Base-by-base conservation (phyloP, 2,888 invertebrate species). In the Thera britannica region DNA sequence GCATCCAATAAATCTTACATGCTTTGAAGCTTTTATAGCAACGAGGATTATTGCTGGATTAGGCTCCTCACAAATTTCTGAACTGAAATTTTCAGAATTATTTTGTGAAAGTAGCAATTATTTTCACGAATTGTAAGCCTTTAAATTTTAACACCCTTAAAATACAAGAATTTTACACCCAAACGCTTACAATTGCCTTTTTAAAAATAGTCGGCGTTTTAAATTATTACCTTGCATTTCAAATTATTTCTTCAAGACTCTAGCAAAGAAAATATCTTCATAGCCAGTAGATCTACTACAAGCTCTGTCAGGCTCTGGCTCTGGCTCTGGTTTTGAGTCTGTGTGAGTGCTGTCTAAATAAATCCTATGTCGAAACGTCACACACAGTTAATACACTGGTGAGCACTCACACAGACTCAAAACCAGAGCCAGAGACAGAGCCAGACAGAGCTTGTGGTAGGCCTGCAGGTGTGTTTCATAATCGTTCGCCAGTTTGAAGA, bases 1-100 rank as follows among this genome's bases (percentile, higher is more conserved):
- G 65, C 65, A 72, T 66, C 73, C 67, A 55, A 73, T 76, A 77
- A 76, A 68, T 60, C 49, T 38, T 54, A 52, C 61, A 55, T 23
- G n/a, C 54, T 58, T 67, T 52, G 52, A 64, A 52, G 68, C 6
- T 64, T 51, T 51, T 51, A 12, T 51, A 51, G 12, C 23, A 23
- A 51, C 51, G 12, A 23, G 51, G 23, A 51, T 51, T 51, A 51
- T 51, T n/a, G 23, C 23, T 51, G 7, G 51, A 51, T 51, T 51
- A 2, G 51, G 8, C 2, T 51, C 51, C 5, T 51, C 4, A 48
- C n/a, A 3, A 5, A 49, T n/a, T 49, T n/a, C n/a, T 11, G 48
- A 11, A n/a, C 4, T 1, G 12, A 5, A 12, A n/a, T 49, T 49
- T 49, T 11, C 0, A 7, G 41, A 41, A 41, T 41, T 41, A 41